These are phyloP conservation scores for Aphidius ervi DNA, from an alignment of 1,140 invertebrate genomes.

Conservation along the genomic window DNA sequence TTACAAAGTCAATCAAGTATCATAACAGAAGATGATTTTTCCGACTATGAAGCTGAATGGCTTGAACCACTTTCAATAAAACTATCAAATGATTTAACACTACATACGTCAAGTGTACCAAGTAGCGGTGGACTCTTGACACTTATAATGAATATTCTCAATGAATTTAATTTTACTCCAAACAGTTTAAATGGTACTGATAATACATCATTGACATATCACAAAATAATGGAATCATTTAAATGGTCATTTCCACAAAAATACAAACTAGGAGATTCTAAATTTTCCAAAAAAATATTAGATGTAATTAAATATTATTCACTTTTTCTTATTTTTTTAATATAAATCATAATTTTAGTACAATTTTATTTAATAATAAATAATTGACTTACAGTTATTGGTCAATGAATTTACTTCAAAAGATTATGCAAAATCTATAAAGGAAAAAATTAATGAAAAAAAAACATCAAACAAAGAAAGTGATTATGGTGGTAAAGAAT, in stretches of 20 bases:
- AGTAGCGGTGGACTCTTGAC: slow-evolving; percentile 74
- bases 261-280: slow-evolving; percentile 74
- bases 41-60: slow-evolving; percentile 58
- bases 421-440: slow-evolving; percentile 52
- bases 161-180: slow-evolving; percentile 40
- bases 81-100: slow-evolving; percentile 57
- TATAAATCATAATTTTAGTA: not conserved
- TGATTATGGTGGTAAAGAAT: slow-evolving; percentile 62
- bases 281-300: slow-evolving; percentile 63
- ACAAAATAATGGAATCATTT: slow-evolving; percentile 84
- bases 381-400: slow-evolving; percentile 41
- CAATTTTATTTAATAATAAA: too few relatives aligned
- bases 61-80: slow-evolving; percentile 59
- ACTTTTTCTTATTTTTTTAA: slow-evolving; percentile 17
- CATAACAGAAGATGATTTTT: slow-evolving; percentile 59
- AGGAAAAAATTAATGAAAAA: slow-evolving; percentile 63
- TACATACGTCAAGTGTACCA: slow-evolving; percentile 74
- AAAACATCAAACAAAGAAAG: slow-evolving; percentile 62
- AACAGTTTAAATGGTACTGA: slow-evolving; percentile 26
- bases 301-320: slow-evolving; percentile 48
- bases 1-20: slow-evolving; percentile 62
- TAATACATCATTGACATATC: slow-evolving; percentile 67
- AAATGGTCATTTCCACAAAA: slow-evolving; percentile 89
- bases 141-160: slow-evolving; percentile 76
- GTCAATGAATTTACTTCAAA: slow-evolving; percentile 55